Evolutionary conservation across 2,113 vertebrate genomes (phyloP).

Genomic region (Irena cyanogastra): DNA sequence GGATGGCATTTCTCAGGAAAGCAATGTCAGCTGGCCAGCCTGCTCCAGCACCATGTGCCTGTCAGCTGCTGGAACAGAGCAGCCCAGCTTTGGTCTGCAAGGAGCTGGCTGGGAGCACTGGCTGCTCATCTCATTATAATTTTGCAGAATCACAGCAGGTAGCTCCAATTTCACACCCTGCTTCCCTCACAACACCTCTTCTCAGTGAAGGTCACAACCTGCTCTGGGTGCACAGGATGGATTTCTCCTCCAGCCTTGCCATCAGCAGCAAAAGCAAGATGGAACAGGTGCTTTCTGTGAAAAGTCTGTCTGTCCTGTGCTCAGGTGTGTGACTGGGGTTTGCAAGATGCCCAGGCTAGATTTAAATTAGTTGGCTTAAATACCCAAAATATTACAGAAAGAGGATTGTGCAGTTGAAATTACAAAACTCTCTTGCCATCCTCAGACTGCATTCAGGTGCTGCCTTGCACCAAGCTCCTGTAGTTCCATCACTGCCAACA

Average conservation of each 20-base stretch:
- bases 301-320: not conserved
- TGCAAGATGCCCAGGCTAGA: not conserved
- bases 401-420: not conserved
- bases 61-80: not conserved
- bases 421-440: not conserved
- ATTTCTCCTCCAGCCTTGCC: not conserved
- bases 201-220: not conserved
- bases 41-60: not conserved
- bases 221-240: not conserved
- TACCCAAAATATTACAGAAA: not conserved
- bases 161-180: constrained; percentile 59
- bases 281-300: not conserved
- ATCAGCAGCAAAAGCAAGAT: not conserved
- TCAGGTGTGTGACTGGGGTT: not conserved
- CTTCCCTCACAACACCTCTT: not conserved
- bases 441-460: not conserved
- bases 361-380: not conserved
- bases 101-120: not conserved
- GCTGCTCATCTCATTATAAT: constrained; percentile 10
- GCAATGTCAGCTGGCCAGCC: not conserved
- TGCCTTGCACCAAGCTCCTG: not conserved
- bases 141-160: constrained; percentile 42
- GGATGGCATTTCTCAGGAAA: not conserved
- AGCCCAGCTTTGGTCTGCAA: constrained; percentile 11
- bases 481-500: not conserved